Base-by-base conservation (phyloP, 2,113 vertebrate species). In the Fulica atra region DNA sequence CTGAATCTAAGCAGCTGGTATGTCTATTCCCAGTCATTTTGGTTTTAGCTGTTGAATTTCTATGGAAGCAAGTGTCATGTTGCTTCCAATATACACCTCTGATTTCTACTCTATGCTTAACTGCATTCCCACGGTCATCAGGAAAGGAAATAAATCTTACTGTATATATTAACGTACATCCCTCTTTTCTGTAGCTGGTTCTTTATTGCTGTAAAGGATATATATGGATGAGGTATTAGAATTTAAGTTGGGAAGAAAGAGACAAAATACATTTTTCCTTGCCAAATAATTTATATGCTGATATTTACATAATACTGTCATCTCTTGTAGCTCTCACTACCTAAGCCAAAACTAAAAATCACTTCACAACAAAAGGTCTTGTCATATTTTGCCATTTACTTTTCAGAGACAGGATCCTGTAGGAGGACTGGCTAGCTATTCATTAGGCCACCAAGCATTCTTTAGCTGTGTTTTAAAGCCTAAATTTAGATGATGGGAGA, bases 21-120 rank as follows among this genome's bases (percentile, higher is more conserved):
- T 56, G 69, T 81, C 84, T 92, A 56, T 74, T 90, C 28, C 36
- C 60, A 92, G 92, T 93, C 28, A 46, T 83, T 92, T 92, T 84
- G 42, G 28, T 86, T 92, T 88, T 81, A 88, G 35, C 29, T 94
- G 28, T 66, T 88, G 80, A 88, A 77, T 70, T 91, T 69, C 76
- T 57, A 40, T 19, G 81, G 57, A 70, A 31, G 18, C 2, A 20
- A 79, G 31, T 35, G 36, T 60, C 57, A 11, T 6, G 6, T 69
- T 93, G 35, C 21, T 84, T 78, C 53, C 57, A 40, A 21, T 61
- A 63, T 12, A 66, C 31, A 59, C 33, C 56, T 84, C 70, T 88
- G 51, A 65, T 91, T 93, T 87, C 46, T 66, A 44, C n/a, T 73
- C 26, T 35, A 2, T 31, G 25, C 85, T 73, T 51, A 82, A 65